Conservation (phyloP, 2,113 vertebrate genomes). For the Apodemus speciosus region DNA sequence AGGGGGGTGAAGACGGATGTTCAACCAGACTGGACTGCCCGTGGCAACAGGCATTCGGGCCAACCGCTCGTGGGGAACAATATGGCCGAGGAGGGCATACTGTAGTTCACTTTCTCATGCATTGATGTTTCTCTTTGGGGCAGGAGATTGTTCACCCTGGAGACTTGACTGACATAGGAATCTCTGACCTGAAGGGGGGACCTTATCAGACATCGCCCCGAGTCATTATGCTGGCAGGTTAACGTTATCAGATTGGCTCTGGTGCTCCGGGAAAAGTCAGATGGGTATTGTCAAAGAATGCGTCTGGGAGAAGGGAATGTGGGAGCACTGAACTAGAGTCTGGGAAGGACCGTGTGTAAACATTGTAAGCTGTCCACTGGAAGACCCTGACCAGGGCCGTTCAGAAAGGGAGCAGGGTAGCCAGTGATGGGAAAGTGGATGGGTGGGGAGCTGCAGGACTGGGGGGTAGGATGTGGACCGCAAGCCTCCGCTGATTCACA, state of each 20-base stretch:
- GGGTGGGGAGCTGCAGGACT: too few species aligned
- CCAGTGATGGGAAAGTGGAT: neutral
- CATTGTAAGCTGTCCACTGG: neutral
- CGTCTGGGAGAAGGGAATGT: neutral
- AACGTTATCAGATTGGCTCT: neutral
- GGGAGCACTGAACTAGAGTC: neutral
- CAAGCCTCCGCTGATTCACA: neutral
- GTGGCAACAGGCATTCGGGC: too few species aligned
- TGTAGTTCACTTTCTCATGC: neutral
- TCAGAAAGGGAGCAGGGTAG: neutral
- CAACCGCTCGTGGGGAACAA: neutral
- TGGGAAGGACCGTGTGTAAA: neutral
- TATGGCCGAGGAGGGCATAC: neutral
- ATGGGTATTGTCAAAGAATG: neutral
- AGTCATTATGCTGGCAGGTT: neutral
- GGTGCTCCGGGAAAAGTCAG: neutral
- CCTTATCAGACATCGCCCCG: neutral
- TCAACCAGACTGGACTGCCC: neutral
- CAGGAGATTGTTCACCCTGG: neutral
- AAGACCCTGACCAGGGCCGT: neutral
- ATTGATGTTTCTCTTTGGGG: neutral
- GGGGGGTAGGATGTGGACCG: neutral
- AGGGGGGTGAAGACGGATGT: accelerated
- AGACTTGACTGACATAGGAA: neutral
- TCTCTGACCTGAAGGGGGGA: neutral